phyloP scores from a whole-genome alignment of 2,888 invertebrate genomes.

The Pristionchus arcanus region DNA sequence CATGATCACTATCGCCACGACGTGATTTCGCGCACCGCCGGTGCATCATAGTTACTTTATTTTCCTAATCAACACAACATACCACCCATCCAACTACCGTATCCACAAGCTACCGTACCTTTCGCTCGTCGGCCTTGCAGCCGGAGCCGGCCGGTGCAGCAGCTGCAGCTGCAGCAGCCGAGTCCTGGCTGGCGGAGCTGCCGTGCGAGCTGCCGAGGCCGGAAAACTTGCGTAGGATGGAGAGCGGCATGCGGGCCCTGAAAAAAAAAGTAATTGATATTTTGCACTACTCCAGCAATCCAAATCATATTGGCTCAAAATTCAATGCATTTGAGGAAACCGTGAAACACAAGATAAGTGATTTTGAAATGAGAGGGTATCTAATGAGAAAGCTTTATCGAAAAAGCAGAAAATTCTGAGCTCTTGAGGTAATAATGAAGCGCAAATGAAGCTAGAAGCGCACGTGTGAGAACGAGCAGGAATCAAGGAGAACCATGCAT shows the following conservation, averaged over 20 bases:
- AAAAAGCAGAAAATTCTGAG: background rate
- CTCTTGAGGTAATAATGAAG: background rate
- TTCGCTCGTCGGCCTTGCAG: slow-evolving; percentile 26
- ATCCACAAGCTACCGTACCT: slow-evolving; percentile 25
- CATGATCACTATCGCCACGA: no score
- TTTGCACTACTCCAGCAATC: background rate
- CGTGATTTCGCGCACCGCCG: background rate
- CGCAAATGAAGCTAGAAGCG: background rate
- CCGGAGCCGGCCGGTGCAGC: background rate
- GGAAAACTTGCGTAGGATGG: slow-evolving; percentile 51
- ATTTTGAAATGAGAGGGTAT: background rate
- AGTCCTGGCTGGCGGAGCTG: background rate
- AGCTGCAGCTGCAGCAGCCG: background rate
- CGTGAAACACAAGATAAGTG: background rate
- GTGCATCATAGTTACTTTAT: background rate
- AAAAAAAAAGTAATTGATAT: background rate
- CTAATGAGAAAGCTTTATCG: background rate
- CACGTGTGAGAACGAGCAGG: background rate
- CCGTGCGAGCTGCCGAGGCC: slow-evolving; percentile 24
- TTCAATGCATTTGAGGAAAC: background rate
- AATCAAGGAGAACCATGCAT: no score
- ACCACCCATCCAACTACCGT: background rate
- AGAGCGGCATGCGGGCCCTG: slow-evolving; percentile 53
- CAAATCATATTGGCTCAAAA: background rate
- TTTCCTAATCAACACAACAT: no score